Conservation (phyloP, 2,888 invertebrate genomes). For the Cephus pygmeus region DNA sequence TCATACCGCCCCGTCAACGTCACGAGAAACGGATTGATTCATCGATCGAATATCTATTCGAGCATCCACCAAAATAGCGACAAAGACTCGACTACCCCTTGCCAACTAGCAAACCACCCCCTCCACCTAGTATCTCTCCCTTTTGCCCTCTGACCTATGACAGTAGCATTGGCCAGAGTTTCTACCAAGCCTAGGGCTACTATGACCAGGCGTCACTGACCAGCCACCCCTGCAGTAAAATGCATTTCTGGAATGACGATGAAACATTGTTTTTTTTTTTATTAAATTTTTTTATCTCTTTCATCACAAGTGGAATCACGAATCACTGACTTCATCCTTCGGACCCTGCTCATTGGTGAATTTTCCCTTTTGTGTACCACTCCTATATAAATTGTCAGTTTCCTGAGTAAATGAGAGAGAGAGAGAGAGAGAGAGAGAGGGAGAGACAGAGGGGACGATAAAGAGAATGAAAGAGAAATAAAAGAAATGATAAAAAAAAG, state of each 20-base stretch:
- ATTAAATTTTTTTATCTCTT: neutral
- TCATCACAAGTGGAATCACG: neutral
- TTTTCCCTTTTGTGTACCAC: neutral
- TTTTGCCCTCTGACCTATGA: slow-evolving; percentile 19
- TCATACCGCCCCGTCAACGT: slow-evolving; percentile 52
- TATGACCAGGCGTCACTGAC: neutral
- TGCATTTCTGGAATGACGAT: slow-evolving; percentile 34
- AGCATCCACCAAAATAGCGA: slow-evolving; percentile 54
- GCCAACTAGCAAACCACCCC: slow-evolving; percentile 21
- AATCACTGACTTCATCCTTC: neutral
- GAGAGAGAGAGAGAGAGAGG: neutral
- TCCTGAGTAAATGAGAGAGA: neutral
- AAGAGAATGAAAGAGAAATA: neutral
- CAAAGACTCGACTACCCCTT: slow-evolving; percentile 47
- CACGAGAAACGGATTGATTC: slow-evolving; percentile 63
- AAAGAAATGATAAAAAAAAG: neutral
- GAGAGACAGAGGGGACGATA: neutral
- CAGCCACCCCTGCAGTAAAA: slow-evolving; percentile 30
- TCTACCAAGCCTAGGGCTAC: neutral
- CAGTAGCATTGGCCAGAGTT: neutral
- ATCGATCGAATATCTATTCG: slow-evolving; percentile 59
- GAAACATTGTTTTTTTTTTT: neutral
- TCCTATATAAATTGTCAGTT: neutral
- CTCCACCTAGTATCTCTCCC: slow-evolving; percentile 28
- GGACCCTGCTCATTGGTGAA: neutral